These are phyloP conservation scores for Irena cyanogastra DNA, from an alignment of 2,113 vertebrate genomes.

Conservation along the genomic window DNA sequence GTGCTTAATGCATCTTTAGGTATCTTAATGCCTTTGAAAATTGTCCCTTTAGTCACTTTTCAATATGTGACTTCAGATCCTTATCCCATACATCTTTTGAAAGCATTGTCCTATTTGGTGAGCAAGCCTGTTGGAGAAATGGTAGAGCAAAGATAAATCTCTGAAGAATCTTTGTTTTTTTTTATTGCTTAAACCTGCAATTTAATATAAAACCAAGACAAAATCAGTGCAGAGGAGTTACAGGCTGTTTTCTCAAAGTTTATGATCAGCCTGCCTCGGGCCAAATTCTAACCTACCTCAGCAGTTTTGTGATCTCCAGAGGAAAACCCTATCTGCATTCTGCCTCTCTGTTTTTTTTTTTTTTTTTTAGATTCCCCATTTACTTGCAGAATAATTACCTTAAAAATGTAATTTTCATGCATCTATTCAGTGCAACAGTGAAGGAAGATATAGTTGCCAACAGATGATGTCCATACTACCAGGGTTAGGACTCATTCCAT, in stretches of 20 bases:
- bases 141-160: background rate
- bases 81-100: background rate
- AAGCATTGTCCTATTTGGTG: background rate
- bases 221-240: background rate
- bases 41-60: background rate
- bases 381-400: background rate
- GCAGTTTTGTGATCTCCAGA: background rate
- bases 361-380: background rate
- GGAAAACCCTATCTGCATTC: background rate
- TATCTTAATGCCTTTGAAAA: conserved; percentile 48
- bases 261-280: background rate
- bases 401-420: background rate
- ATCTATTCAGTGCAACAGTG: background rate
- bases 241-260: background rate
- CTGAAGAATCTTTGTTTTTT: background rate
- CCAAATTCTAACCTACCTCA: background rate
- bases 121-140: background rate
- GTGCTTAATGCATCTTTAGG: conserved; percentile 50
- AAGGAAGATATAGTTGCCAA: background rate
- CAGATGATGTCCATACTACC: background rate
- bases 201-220: background rate
- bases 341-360: background rate
- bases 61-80: background rate
- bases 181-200: background rate
- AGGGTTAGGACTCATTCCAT: background rate